Percentiles rank a stretch among this genome's conserved stretches.
Conservation (phyloP, 1,140 invertebrate species). For the Drosophila virilis region DNA sequence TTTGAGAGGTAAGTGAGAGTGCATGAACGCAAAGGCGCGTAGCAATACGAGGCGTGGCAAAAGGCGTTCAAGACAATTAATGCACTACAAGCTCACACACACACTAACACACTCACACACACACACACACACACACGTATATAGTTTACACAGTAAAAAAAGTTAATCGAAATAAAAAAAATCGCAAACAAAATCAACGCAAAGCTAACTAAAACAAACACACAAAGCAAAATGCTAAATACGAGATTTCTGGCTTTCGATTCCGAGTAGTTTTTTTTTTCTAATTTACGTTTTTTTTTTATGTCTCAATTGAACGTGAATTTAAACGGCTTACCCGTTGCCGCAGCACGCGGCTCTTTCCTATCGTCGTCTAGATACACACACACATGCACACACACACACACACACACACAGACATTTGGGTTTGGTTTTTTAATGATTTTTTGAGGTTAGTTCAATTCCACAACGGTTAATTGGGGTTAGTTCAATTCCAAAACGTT, state of each 20-base stretch:
- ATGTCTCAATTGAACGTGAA: conserved; percentile 4
- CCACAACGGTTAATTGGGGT: conserved; percentile 7
- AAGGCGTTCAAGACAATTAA: conserved; percentile 10
- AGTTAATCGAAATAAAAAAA: background rate
- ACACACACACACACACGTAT: background rate
- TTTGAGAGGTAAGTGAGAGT: conserved; percentile 67
- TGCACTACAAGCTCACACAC: conserved; percentile 10
- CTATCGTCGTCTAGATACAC: conserved; percentile 63
- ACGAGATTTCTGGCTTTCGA: conserved; percentile 11
- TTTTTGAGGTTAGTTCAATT: conserved; percentile 4
- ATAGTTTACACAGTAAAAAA: conserved; percentile 7
- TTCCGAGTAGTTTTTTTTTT: conserved; percentile 9
- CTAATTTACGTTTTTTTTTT: background rate
- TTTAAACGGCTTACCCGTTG: conserved; percentile 65
- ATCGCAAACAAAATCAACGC: conserved; percentile 5
- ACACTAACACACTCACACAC: conserved; percentile 12
- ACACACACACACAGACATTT: too few species aligned
- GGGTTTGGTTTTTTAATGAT: background rate
- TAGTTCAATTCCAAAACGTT: conserved; percentile 3
- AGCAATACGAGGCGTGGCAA: background rate
- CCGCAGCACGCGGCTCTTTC: conserved; percentile 65
- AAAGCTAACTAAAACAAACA: conserved; percentile 13
- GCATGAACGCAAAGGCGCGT: conserved; percentile 37
- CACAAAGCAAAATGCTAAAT: conserved; percentile 13
- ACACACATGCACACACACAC: conserved; percentile 12